Evolutionary conservation across 2,797 vertebrate species (phyloP).

Genomic region (Lepidocolaptes lacrymiger): DNA sequence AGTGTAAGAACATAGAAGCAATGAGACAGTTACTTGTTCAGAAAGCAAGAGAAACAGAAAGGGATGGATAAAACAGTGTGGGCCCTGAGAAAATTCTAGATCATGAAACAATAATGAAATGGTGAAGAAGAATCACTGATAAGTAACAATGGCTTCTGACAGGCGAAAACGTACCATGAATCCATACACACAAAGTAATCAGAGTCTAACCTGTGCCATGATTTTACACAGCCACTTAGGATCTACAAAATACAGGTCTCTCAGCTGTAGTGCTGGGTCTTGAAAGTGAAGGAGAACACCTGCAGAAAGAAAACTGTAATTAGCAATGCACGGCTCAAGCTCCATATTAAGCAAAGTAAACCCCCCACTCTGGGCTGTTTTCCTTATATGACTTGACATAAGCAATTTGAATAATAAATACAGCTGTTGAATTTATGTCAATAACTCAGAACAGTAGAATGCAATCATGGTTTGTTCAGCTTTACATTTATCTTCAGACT

Average conservation of each 20-base stretch:
- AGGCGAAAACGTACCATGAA: neutral
- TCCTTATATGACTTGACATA: neutral
- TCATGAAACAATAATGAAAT: neutral
- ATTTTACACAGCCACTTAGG: conserved; percentile 96
- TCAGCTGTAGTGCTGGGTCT: conserved; percentile 90
- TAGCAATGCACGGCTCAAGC: neutral
- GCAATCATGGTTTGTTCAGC: neutral
- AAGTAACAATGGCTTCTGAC: neutral
- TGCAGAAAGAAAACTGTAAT: conserved; percentile 58
- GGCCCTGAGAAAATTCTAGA: neutral
- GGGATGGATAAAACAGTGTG: neutral
- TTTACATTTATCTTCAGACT: neutral
- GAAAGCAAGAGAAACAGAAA: neutral
- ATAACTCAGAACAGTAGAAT: neutral
- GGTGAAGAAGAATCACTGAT: neutral
- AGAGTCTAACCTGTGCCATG: conserved; percentile 89
- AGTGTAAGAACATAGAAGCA: neutral
- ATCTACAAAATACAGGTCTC: conserved; percentile 93
- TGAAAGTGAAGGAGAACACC: conserved; percentile 95
- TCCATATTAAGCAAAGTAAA: neutral
- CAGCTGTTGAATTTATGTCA: neutral
- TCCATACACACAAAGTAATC: neutral
- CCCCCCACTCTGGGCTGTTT: neutral
- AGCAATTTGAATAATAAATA: neutral
- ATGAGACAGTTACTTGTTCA: neutral